Evolutionary conservation across 2,797 vertebrate genomes (phyloP), one percentile per base, ranked within the genome.

Genomic region (Protonibea diacanthus): DNA sequence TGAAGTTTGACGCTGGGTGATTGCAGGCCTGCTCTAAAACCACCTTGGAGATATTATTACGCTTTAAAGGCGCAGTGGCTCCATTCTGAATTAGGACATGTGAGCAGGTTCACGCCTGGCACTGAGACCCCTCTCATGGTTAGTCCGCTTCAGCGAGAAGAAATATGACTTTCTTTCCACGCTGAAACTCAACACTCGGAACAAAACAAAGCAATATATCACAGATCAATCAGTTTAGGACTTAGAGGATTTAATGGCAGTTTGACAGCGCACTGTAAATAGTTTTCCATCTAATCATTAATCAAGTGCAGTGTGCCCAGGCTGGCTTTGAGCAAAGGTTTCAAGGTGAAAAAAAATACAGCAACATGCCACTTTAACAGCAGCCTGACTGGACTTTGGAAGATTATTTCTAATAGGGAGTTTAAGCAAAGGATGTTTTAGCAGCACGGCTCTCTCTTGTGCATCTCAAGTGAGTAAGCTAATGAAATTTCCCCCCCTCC

Each of bases 31-130:
- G 89, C 84, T 91, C 77, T 71, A 55, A 81, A 89, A 89, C 73
- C 91, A 93, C 91, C 85, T 89, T 91, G 86, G 85, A 90, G 89
- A 93, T 93, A 92, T 93, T 86, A 91, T 94, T 90, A 92, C 88
- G 88, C 88, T 90, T 94, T 95, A 95, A 95, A 95, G 94, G 92
- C 89, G 76, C 94, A 95, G 95, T 23, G 87, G 88, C 91, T 87
- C 80, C 73, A 68, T 92, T 92, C 86, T 89, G 85, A 86, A 82
- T 86, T 88, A 85, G 89, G 87, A 86, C 90, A 85, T 90, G 86
- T 75, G 88, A 90, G 84, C 90, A 91, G 86, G 92, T 93, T 93
- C 89, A 82, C 66, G 78, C 18, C 42, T 72, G 83, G 69, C 82
- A 73, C 76, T 1, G 47, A 40, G 17, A 11, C 52, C 57, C 0